A percentile compares a stretch with the other conserved stretches of the same genome.
Conservation (phyloP, 2,888 invertebrate species). For the Limnephilus rhombicus region DNA sequence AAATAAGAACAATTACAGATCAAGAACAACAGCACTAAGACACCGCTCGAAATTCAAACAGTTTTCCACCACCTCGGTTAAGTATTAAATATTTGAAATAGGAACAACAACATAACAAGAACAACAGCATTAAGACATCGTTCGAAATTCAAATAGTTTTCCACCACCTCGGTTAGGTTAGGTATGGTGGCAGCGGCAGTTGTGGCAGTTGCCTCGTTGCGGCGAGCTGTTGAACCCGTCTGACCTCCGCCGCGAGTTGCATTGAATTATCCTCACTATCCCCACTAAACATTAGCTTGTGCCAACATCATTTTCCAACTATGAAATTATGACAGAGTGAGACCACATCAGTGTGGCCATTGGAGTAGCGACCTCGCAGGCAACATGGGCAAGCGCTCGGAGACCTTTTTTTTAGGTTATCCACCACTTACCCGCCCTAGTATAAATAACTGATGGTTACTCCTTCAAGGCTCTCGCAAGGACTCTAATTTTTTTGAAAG, state of each 20-base stretch:
- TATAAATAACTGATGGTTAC: too few relatives aligned
- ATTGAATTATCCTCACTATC: constrained; percentile 51
- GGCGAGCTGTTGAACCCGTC: constrained; percentile 56
- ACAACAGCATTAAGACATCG: not conserved
- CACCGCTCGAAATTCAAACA: constrained; percentile 38
- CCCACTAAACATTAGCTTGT: constrained; percentile 63
- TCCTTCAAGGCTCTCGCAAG: too few relatives aligned
- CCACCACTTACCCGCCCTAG: too few relatives aligned
- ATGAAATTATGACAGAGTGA: constrained; percentile 56
- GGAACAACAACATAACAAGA: not conserved
- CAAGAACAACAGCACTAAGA: not conserved
- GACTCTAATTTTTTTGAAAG: too few relatives aligned
- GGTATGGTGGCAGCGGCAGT: not conserved
- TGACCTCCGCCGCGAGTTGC: constrained; percentile 58
- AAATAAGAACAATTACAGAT: not conserved
- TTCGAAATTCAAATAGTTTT: constrained; percentile 43
- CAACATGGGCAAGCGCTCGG: not conserved
- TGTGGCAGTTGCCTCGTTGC: constrained; percentile 9
- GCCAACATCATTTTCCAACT: constrained; percentile 65
- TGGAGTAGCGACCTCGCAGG: not conserved
- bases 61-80: constrained; percentile 23
- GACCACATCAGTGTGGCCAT: constrained; percentile 4
- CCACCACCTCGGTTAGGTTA: not conserved
- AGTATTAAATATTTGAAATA: not conserved
- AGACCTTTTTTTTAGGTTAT: too few relatives aligned